These are phyloP conservation scores for Cantharis flavilabris DNA, from an alignment of 2,888 invertebrate species.

Conservation along the genomic window DNA sequence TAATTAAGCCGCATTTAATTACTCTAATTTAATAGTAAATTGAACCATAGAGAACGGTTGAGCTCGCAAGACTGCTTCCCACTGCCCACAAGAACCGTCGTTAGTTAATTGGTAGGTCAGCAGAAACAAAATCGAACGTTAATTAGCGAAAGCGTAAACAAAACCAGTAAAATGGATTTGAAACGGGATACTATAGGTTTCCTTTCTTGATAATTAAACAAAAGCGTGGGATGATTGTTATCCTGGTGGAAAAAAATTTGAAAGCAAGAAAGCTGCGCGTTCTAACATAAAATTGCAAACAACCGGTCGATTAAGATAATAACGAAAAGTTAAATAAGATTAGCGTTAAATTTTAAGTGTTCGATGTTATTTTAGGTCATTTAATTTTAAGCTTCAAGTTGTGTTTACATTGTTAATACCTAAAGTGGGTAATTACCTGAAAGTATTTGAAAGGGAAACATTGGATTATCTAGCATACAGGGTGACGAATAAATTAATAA, in stretches of 20 bases:
- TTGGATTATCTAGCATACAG: neutral
- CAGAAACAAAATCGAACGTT: slow-evolving; percentile 38
- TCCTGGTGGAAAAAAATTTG: neutral
- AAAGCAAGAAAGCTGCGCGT: neutral
- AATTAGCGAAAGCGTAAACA: slow-evolving; percentile 36
- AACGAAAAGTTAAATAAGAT: neutral
- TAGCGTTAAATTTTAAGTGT: neutral
- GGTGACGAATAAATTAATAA: neutral
- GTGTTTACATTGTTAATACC: neutral
- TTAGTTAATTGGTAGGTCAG: slow-evolving; percentile 39
- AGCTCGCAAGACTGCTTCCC: neutral
- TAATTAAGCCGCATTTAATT: neutral
- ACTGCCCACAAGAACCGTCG: slow-evolving; percentile 19
- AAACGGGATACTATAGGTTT: slow-evolving; percentile 13
- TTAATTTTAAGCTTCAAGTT: neutral
- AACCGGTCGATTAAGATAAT: neutral
- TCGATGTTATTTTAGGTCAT: slow-evolving; percentile 1
- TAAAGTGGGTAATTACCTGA: neutral
- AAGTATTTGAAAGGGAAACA: neutral
- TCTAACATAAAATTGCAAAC: neutral
- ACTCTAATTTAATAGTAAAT: neutral
- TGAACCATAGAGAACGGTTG: neutral
- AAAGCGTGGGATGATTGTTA: neutral
- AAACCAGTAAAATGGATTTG: slow-evolving; percentile 18
- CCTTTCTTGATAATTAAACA: neutral